Evolutionary conservation across 2,113 vertebrate genomes (phyloP), one percentile per base, ranked within the genome.

Genomic region (Pelodiscus sinensis): DNA sequence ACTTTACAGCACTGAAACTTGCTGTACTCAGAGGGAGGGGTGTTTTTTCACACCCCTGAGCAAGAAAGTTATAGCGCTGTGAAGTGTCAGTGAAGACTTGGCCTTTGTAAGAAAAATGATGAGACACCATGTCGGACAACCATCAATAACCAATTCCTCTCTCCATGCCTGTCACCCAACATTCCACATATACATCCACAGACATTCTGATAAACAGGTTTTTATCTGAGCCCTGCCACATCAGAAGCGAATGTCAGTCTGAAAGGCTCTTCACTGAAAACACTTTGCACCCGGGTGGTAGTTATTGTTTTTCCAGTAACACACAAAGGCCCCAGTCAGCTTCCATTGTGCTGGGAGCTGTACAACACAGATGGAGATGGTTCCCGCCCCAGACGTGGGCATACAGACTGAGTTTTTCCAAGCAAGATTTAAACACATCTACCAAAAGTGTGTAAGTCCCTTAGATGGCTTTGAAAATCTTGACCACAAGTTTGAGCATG

Each of bases 301-400:
- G 60, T 12, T 25, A 0, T 18, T 58, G 9, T 29, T 55, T 60
- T 87, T 29, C 2, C 78, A 7, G 51, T 60, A 58, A 15, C 3
- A 81, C 56, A 58, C 56, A 80, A 92, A 80, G 86, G 2, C 14
- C 79, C 1, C 16, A 87, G 24, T 19, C 68, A 1, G 15, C 0
- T 4, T 3, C 5, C 21, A 51, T 2, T 1, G 13, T 79, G 68
- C 62, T 79, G 9, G 1, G 29, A 50, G 2, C 19, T 65, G 1
- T 18, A 1, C 29, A 38, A 90, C 73, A 4, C 82, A 60, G 24
- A 85, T 83, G 9, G 3, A 24, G 85, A 79, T 50, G 14, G 55
- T 3, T 0, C 0, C 4, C 44, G 9, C 0, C 87, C 68, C 44
- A 73, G 29, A 35, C 60, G 44, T 77, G 78, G 51, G 51, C 25